phyloP scores from a whole-genome alignment of 2,113 vertebrate species.

The Engraulis encrasicolus region DNA sequence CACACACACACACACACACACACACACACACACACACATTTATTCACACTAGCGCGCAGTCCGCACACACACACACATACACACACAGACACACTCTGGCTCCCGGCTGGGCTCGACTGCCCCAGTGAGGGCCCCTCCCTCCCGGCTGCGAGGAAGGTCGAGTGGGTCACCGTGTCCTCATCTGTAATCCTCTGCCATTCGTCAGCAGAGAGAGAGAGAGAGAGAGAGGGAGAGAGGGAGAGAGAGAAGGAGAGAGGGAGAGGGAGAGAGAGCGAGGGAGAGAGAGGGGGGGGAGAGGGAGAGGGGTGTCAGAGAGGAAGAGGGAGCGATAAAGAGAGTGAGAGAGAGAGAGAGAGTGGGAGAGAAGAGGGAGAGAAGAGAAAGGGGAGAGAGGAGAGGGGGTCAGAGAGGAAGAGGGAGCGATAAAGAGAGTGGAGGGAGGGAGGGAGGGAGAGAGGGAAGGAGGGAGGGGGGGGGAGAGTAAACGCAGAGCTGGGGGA shows the following conservation, averaged over 20 bases:
- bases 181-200: conserved; percentile 99
- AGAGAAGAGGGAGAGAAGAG: no score
- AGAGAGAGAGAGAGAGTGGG: neutral
- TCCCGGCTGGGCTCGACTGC: conserved; percentile 15
- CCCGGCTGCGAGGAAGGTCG: conserved; percentile 93
- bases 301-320: no score
- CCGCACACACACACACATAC: neutral
- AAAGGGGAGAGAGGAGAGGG: neutral
- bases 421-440: neutral
- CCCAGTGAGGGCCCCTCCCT: conserved; percentile 56
- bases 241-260: conserved; percentile 48
- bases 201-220: conserved; percentile 91
- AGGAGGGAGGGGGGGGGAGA: neutral
- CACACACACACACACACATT: no score
- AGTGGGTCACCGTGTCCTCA: conserved; percentile 95
- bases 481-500: no score
- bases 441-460: neutral
- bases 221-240: conserved; percentile 63
- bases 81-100: neutral
- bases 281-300: no score
- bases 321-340: neutral
- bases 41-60: no score
- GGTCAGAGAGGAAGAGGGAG: conserved; percentile 53
- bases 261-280: conserved; percentile 21
- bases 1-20: no score